Evolutionary conservation across 2,888 invertebrate species (phyloP), one percentile per base, ranked within the genome.

Genomic region (Itoplectis maculator): DNA sequence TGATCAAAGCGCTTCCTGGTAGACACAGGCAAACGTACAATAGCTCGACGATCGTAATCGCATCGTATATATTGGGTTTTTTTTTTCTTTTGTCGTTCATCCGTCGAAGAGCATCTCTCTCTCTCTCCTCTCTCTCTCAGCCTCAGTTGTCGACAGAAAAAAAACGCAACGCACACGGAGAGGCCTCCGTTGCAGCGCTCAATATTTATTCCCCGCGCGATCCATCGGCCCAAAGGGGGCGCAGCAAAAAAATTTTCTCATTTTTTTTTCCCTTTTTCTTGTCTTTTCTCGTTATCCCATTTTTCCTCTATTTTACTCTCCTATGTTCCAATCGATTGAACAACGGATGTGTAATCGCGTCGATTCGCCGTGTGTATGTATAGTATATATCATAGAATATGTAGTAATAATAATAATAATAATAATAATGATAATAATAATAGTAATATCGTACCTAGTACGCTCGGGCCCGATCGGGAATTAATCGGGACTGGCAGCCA

Each of bases 1-100:
- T 89, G 89, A 91, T 89, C 65, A 51, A 89, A 89, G 89, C 88
- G 88, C 88, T 90, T 89, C 88, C 88, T 88, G 89, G 87, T 66
- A 37, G 61, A 72, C 15, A 66, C 79, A 75, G 70, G 75, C 65
- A 76, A 72, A 72, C 72, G 82, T 37, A 35, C 15, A 72, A 79
- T 82, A 72, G 65, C 63, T 78, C 79, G 76, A 82, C 54, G 69
- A 79, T 81, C 49, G 68, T 80, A 68, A 40, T 72, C 45, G 59
- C 59, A 72, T 72, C 54, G 54, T 69, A 70, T 56, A 45, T 70
- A 29, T 29, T 29, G 2, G 29, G 29, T 29, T 29, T 29, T 2
- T 29, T 29, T 29, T 29, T 29, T 29, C 5, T 29, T 29, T 29
- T n/a, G n/a, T n/a, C n/a, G n/a, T n/a, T n/a, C n/a, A n/a, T n/a